Evolutionary conservation across 2,113 vertebrate species (phyloP), one percentile per base, ranked within the genome.

Genomic region (Porphyrio hochstetteri): DNA sequence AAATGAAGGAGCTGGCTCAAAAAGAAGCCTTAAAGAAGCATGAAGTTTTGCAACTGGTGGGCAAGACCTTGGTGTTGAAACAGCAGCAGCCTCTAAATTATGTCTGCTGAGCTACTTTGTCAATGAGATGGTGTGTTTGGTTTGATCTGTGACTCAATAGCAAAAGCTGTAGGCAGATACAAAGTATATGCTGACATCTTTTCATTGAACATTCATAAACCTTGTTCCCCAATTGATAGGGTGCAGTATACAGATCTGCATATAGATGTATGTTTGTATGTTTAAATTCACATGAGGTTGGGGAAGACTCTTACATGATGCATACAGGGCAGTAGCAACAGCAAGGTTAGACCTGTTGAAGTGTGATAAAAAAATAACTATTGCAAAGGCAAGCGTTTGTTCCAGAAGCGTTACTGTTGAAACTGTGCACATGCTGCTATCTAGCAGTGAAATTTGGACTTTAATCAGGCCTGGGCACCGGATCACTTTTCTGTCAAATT

Each of bases 401-500:
- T 81, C 31, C 17, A 46, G 25, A 78, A 74, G 13, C 2, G 13
- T 31, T 75, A 6, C 29, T 70, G 36, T 36, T 88, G 72, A 86
- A 92, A 60, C 33, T 67, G 5, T 28, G n/a, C 7, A 3, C 4
- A 2, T 16, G 40, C 17, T 81, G 72, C 79, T 93, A 85, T 70
- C 84, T 87, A 93, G 57, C 27, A 69, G 50, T 59, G 56, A 92
- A 94, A 60, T 75, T 68, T 93, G 89, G 77, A 78, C 38, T 46
- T 48, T 60, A 92, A 75, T 86, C 63, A 75, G 42, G 16, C 44
- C 61, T 86, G 67, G 33, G 52, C 52, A 86, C 14, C 35, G 23
- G 36, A 55, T 67, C 68, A 33, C 25, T 93, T 78, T 95, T 64
- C 76, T 81, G 80, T 86, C 80, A 75, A 60, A 71, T 91, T 82